Conservation (phyloP, 1,140 invertebrate genomes). For the Heterodera schachtii region DNA sequence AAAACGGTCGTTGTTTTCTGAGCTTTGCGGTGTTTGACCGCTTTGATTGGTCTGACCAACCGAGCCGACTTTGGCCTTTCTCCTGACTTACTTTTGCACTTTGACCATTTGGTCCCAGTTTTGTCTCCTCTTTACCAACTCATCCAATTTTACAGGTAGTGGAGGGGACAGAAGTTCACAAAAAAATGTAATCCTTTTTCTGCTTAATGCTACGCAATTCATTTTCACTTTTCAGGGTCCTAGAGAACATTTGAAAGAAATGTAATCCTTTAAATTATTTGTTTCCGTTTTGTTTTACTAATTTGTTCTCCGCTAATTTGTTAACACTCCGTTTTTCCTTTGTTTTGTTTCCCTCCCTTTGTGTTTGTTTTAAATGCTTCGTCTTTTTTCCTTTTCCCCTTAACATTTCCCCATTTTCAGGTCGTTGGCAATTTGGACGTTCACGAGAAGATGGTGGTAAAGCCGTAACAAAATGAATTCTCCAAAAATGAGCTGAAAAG, state of each 20-base stretch:
- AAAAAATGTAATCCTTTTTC: constrained; percentile 49
- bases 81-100: not conserved
- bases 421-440: constrained; percentile 64
- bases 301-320: not conserved
- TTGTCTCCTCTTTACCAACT: not conserved
- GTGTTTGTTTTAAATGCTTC: constrained; percentile 29
- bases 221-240: constrained; percentile 39
- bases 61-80: not conserved
- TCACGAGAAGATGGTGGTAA: constrained; percentile 65
- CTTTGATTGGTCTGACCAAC: not conserved
- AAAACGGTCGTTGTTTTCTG: not conserved
- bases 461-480: constrained; percentile 37
- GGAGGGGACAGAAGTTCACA: constrained; percentile 64
- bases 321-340: not conserved
- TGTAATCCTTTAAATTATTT: constrained; percentile 36
- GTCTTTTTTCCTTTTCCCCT: constrained; percentile 5
- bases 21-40: constrained; percentile 11
- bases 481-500: no score
- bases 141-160: constrained; percentile 55
- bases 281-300: constrained; percentile 21
- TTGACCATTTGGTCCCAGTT: not conserved
- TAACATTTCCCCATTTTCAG: constrained; percentile 46
- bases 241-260: constrained; percentile 61
- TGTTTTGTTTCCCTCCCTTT: not conserved
- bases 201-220: not conserved